Evolutionary conservation across 2,113 vertebrate genomes (phyloP).

Genomic region (Dromaius novaehollandiae): DNA sequence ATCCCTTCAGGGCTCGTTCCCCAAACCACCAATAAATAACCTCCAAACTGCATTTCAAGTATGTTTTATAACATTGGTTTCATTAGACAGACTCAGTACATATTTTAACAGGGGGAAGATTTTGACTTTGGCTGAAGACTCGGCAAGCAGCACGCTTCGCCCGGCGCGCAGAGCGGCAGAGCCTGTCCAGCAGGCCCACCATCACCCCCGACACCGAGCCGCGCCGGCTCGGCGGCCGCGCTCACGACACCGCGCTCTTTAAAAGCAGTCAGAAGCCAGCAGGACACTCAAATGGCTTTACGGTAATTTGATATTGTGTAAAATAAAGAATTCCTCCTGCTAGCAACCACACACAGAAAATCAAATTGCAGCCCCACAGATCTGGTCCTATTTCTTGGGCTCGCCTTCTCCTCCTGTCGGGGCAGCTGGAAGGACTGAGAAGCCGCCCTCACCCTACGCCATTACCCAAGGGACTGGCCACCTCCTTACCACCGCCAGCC

Average conservation of each 20-base stretch:
- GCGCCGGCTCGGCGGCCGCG: neutral
- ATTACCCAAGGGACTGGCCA: neutral
- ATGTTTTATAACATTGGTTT: neutral
- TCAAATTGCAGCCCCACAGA: neutral
- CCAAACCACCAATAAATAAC: accelerated
- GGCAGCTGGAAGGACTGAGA: neutral
- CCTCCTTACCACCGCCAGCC: no score
- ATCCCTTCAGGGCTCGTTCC: neutral
- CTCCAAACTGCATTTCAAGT: neutral
- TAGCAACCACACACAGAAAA: neutral
- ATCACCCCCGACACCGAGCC: neutral
- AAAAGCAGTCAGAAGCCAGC: neutral
- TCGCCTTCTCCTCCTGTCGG: neutral
- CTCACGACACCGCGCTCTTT: accelerated
- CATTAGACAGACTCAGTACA: neutral
- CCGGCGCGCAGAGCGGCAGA: neutral
- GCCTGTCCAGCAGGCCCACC: neutral
- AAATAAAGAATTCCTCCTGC: neutral
- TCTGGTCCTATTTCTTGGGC: neutral
- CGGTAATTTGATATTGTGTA: neutral
- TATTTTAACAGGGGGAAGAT: neutral
- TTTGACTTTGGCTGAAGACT: neutral
- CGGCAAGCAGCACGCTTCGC: neutral
- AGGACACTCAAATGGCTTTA: neutral
- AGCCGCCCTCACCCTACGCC: neutral